phyloP scores from a whole-genome alignment of 2,797 vertebrate genomes.

The Emydoidea blandingii region DNA sequence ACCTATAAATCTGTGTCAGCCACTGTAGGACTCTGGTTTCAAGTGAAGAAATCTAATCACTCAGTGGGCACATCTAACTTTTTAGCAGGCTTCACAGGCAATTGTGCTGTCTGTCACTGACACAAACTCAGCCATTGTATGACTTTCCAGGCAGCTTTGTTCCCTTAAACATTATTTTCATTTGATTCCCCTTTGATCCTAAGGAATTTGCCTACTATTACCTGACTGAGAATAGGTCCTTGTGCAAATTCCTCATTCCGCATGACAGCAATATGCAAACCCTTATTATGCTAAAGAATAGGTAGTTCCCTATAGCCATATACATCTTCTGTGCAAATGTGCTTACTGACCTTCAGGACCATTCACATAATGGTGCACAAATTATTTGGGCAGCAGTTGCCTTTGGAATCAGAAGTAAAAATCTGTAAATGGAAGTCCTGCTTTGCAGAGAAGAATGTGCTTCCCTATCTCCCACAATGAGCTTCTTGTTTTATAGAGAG shows the following conservation, averaged over 20 bases:
- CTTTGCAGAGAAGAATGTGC: conserved; percentile 32
- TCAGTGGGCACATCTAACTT: conserved; percentile 15
- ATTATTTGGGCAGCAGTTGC: conserved; percentile 45
- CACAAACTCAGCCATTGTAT: not conserved
- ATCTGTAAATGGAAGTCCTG: not conserved
- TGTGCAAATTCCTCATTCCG: conserved; percentile 77
- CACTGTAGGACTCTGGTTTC: not conserved
- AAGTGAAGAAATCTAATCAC: not conserved
- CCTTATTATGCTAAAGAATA: conserved; percentile 63
- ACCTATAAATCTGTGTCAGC: not conserved
- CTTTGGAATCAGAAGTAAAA: conserved; percentile 42
- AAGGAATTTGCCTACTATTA: conserved; percentile 74
- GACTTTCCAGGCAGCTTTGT: not conserved
- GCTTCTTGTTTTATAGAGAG: not conserved
- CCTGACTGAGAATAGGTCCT: conserved; percentile 65
- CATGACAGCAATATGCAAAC: conserved; percentile 64
- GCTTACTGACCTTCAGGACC: conserved; percentile 66
- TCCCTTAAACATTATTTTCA: conserved; percentile 50
- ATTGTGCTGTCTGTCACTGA: not conserved
- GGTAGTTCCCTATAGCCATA: conserved; percentile 42
- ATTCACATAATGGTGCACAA: conserved; percentile 31
- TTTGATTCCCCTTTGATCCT: conserved; percentile 59
- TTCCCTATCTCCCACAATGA: not conserved
- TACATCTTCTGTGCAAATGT: conserved; percentile 42
- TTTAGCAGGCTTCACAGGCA: conserved; percentile 21